Conservation (phyloP, 2,113 vertebrate genomes). For the Strix uralensis region DNA sequence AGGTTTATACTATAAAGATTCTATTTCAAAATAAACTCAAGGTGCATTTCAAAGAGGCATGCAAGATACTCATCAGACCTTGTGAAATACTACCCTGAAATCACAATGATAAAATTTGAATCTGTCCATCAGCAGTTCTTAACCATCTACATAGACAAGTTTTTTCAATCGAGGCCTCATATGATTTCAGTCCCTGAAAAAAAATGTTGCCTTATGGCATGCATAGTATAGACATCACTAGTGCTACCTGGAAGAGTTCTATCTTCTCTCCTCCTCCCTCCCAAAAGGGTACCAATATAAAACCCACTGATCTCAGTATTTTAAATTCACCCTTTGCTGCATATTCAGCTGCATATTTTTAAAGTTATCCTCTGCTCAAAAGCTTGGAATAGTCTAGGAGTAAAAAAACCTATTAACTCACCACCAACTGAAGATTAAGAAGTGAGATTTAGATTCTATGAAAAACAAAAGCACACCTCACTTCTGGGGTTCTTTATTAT, state of each 20-base stretch:
- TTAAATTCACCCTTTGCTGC: neutral
- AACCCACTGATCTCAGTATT: neutral
- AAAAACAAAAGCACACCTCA: constrained; percentile 15
- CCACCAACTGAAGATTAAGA: neutral
- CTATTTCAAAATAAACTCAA: neutral
- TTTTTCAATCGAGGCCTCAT: neutral
- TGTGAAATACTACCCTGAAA: neutral
- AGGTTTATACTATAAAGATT: neutral
- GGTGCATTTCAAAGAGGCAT: neutral
- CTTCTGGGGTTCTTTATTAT: neutral
- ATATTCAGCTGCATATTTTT: neutral
- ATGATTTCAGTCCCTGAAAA: constrained; percentile 16
- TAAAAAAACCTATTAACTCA: neutral
- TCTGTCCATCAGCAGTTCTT: neutral
- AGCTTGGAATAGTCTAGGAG: neutral
- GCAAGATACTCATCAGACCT: neutral
- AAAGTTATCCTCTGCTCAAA: neutral
- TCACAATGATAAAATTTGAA: neutral
- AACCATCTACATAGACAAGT: neutral
- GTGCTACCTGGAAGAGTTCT: constrained; percentile 5
- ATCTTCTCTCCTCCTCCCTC: neutral
- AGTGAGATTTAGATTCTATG: neutral
- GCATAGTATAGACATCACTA: constrained; percentile 30
- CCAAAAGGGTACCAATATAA: neutral
- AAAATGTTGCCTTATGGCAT: constrained; percentile 19